phyloP scores from a whole-genome alignment of 2,113 vertebrate species.

The Siphamia tubifer region DNA sequence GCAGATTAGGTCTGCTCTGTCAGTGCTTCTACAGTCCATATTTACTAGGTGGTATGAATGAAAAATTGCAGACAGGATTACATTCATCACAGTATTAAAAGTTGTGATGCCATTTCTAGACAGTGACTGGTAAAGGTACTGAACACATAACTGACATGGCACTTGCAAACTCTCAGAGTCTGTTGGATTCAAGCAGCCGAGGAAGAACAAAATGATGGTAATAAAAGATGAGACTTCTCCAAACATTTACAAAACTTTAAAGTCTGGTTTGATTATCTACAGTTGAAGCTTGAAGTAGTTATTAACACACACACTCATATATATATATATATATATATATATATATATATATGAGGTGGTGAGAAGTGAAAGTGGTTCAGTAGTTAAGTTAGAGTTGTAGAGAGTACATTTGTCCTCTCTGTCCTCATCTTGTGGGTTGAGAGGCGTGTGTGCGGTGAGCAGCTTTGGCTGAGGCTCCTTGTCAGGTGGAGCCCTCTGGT shows the following conservation, averaged over 20 bases:
- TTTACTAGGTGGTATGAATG: neutral
- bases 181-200: conserved; percentile 36
- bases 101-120: conserved; percentile 13
- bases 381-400: conserved; percentile 56
- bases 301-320: no score
- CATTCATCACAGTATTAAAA: conserved; percentile 46
- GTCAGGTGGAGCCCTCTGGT: conserved; percentile 63
- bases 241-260: conserved; percentile 32
- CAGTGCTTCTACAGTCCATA: neutral
- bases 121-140: conserved; percentile 5
- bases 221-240: neutral
- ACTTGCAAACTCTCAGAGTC: conserved; percentile 24
- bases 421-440: conserved; percentile 28
- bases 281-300: conserved; percentile 25
- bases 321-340: no score
- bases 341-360: conserved; percentile 28
- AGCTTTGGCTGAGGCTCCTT: conserved; percentile 75
- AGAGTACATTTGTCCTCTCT: conserved; percentile 12
- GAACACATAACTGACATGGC: conserved; percentile 9
- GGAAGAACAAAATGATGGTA: conserved; percentile 9
- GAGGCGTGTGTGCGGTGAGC: conserved; percentile 48
- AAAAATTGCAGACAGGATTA: neutral
- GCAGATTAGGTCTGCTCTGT: neutral
- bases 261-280: conserved; percentile 35
- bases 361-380: conserved; percentile 49